Base-by-base conservation (phyloP, 37 sponge, comb jelly and placozoan species). In the Axinella damicornis region DNA sequence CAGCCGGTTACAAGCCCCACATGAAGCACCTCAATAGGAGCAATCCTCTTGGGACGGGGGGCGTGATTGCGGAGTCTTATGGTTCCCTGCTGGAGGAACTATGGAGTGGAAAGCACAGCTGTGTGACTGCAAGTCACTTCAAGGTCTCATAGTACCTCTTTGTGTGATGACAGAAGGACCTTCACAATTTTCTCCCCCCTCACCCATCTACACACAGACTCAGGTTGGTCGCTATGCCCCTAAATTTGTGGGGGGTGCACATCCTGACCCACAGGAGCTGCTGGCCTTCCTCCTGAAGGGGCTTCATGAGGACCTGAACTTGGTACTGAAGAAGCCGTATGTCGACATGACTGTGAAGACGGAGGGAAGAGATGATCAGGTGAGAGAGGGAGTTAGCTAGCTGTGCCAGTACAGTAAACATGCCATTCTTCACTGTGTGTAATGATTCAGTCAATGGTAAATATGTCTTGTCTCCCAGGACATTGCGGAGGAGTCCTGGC, bases 201-300 rank as follows among this genome's bases (percentile, higher is more conserved):
- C 46, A 4, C 46, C 46, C 46, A 12, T 9, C 46, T 9, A 12
- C 46, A 4, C 46, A 12, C 65, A 96, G 96, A 77, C 89, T 25
- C 86, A 83, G 36, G 84, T 97, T 11, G 95, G 95, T 11, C 71
- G 76, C 24, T 89, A 78, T 82, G 96, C 94, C 38, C 98, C 98
- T 52, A 90, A 89, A 73, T 95, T 95, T 79, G 80, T 80, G 14
- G 98, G 96, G 24, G 94, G 94, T 78, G 76, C 86, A 52, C 94
- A 95, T 66, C 98, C 93, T 15, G 96, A 95, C 83, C 94, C 96
- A 2, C 98, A 98, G 69, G 98, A 98, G 82, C 92, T 95, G 64
- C 73, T 98, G 53, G 91, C 96, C 38, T 98, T 95, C 60, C 94
- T 98, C 2, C 81, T 98, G 60, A 93, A 95, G 37, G 94, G 96